Base-by-base conservation (phyloP, 2,888 invertebrate genomes). In the Dynastes tityus region DNA sequence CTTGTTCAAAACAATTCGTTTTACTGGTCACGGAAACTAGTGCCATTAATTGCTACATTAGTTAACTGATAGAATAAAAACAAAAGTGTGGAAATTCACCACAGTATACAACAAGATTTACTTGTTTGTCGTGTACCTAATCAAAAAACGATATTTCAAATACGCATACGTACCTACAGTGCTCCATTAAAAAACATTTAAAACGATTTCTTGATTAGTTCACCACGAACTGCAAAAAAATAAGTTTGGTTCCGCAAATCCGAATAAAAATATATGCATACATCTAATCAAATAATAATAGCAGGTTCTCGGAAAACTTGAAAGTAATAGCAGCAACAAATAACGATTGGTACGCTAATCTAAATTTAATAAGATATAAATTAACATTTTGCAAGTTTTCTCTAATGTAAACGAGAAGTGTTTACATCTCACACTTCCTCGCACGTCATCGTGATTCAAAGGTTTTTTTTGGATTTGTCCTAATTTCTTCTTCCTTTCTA, bases 361-460 rank as follows among this genome's bases (percentile, higher is more conserved):
- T 71, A 71, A 71, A 71, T 71, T 71, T 71, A 71, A 71, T 71
- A 71, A 71, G 71, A 71, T 49, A 71, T 71, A 71, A 71, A 67
- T 67, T 67, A 67, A 67, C 67, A 71, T 71, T 71, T 71, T 55
- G 71, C 53, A 71, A 71, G 71, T 55, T 71, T 49, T 55, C 71
- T 55, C 71, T 16, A 71, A 32, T 71, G 32, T 71, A 71, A 71
- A 71, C 71, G 32, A 53, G 53, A n/a, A 71, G 27, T 53, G 71
- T 71, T 55, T 71, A 71, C 71, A 71, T 71, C 32, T 53, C 53
- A 55, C 55, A 71, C 71, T 71, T 71, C 71, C 71, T 71, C 71
- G 71, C 53, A 55, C 71, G 71, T 71, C 71, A 71, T 55, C 71
- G 71, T 71, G 71, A 71, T 71, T 71, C 71, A 71, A 71, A 55